These are phyloP conservation scores for Leptinotarsa haldemani DNA, from an alignment of 2,888 invertebrate species.

Conservation along the genomic window DNA sequence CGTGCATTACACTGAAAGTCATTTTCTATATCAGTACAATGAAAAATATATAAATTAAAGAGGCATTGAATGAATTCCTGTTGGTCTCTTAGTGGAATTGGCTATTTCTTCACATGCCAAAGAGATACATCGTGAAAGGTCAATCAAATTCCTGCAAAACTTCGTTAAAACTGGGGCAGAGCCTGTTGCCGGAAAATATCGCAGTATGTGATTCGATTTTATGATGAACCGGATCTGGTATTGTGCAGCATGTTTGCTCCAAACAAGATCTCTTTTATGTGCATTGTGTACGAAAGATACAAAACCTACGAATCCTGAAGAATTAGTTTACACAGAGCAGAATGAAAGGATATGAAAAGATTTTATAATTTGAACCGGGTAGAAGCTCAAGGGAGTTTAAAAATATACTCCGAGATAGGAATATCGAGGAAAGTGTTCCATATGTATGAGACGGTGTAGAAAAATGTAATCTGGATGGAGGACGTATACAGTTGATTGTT, in stretches of 20 bases:
- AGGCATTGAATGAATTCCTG: too few species aligned
- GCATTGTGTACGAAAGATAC: constrained; percentile 2
- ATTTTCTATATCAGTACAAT: too few species aligned
- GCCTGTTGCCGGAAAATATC: background rate
- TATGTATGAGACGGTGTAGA: constrained; percentile 1
- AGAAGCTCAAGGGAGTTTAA: background rate
- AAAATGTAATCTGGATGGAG: background rate
- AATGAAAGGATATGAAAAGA: constrained; percentile 6
- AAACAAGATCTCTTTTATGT: background rate
- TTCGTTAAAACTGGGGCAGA: background rate
- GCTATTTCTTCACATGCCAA: too few species aligned
- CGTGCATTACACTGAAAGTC: too few species aligned
- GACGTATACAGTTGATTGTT: background rate
- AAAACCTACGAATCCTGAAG: background rate
- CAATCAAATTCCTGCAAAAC: background rate
- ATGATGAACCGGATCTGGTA: constrained; percentile 9
- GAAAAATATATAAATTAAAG: too few species aligned
- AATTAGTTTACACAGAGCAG: constrained; percentile 4
- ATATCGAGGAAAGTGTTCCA: background rate
- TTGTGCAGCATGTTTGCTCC: constrained; percentile 3
- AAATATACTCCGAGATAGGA: background rate
- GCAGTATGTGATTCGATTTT: background rate
- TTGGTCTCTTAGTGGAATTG: too few species aligned
- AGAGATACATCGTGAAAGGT: too few species aligned
- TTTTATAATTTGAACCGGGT: constrained; percentile 7